Conservation (phyloP, 2,797 vertebrate genomes). For the Aldrovandia affinis region DNA sequence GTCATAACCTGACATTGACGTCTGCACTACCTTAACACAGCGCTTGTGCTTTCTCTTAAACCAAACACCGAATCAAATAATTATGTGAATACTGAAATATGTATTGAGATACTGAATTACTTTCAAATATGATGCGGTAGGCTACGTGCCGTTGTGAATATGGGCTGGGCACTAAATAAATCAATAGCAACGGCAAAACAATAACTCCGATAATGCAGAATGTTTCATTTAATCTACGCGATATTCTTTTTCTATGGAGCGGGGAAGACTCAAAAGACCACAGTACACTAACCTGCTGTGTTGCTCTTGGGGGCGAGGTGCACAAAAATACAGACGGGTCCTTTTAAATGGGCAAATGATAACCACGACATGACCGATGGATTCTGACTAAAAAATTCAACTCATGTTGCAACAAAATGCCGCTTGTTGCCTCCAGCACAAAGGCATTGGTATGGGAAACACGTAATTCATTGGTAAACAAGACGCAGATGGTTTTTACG, state of each 20-base stretch:
- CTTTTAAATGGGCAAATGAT: not conserved
- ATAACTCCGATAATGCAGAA: not conserved
- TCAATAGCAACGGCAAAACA: not conserved
- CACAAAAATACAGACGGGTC: no score
- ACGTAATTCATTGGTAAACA: constrained; percentile 26
- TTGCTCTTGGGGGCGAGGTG: not conserved
- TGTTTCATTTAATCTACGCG: not conserved
- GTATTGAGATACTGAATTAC: not conserved
- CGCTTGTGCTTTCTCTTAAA: not conserved
- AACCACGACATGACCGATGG: not conserved
- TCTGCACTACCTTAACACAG: not conserved
- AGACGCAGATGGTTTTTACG: not conserved
- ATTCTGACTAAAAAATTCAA: not conserved
- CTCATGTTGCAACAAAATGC: not conserved
- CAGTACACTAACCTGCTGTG: not conserved
- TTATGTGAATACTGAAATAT: not conserved
- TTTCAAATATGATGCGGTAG: not conserved
- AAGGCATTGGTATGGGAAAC: constrained; percentile 18
- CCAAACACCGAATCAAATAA: not conserved
- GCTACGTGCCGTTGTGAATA: not conserved
- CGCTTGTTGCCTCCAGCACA: constrained; percentile 7
- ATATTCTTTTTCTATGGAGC: not conserved
- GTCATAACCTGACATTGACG: not conserved
- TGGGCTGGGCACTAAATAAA: not conserved
- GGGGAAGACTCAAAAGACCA: not conserved